These are phyloP conservation scores for Clupea harengus DNA, from an alignment of 2,113 vertebrate genomes.

Conservation along the genomic window DNA sequence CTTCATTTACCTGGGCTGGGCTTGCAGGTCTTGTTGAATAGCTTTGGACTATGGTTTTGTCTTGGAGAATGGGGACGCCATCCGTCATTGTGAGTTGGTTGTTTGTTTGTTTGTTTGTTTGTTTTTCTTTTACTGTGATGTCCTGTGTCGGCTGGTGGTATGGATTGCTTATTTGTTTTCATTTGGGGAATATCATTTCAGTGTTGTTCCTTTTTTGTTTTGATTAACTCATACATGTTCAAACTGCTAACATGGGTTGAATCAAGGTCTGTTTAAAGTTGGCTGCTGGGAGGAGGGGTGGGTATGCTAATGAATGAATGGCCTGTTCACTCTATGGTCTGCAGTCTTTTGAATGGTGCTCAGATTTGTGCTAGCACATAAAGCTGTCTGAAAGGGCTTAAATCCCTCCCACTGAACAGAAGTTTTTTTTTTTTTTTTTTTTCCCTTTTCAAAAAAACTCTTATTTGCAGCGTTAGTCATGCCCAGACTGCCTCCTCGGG, in stretches of 20 bases:
- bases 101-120: constrained; percentile 4
- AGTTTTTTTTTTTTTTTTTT: neutral
- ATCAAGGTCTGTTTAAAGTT: neutral
- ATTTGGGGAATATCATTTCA: neutral
- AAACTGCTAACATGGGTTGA: constrained; percentile 12
- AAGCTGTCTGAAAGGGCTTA: constrained; percentile 8
- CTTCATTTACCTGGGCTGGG: constrained; percentile 33
- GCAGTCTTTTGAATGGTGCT: neutral
- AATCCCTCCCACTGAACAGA: neutral
- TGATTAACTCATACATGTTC: neutral
- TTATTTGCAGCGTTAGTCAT: neutral
- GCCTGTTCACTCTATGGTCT: neutral
- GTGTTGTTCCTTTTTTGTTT: neutral
- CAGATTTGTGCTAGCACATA: constrained; percentile 10
- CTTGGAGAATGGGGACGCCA: neutral
- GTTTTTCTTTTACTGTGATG: constrained; percentile 5
- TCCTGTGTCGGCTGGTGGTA: neutral
- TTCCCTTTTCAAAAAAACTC: neutral
- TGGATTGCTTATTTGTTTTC: neutral
- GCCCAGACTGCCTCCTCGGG: neutral
- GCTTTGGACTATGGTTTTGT: constrained; percentile 4
- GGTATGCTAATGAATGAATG: neutral
- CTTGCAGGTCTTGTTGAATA: constrained; percentile 5
- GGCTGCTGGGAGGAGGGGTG: neutral
- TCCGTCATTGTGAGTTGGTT: neutral